Percentiles rank a stretch among this genome's conserved stretches.
phyloP scores from a whole-genome alignment of 1,140 invertebrate species.

The Plutomurus gul region DNA sequence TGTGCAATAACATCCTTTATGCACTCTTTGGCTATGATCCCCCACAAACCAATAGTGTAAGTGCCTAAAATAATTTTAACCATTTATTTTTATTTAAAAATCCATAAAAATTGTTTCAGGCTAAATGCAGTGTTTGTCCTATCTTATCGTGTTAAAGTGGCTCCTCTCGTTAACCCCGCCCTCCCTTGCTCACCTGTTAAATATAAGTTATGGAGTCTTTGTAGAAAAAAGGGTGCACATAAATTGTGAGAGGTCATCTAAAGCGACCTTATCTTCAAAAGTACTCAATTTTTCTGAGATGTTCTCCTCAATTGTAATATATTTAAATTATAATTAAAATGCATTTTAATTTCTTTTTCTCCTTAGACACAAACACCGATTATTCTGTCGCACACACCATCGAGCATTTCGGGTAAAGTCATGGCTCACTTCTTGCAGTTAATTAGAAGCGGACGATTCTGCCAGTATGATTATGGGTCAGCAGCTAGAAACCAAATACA shows the following conservation, averaged over 20 bases:
- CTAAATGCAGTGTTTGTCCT: too few species aligned
- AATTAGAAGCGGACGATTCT: conserved; percentile 53
- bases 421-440: conserved; percentile 55
- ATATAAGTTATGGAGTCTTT: too few species aligned
- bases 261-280: too few species aligned
- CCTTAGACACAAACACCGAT: conserved; percentile 60
- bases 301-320: too few species aligned
- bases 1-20: background rate
- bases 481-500: conserved; percentile 37
- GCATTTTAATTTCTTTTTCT: conserved; percentile 21
- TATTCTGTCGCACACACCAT: conserved; percentile 47
- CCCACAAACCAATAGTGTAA: background rate
- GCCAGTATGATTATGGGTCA: conserved; percentile 38
- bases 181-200: too few species aligned
- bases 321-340: background rate
- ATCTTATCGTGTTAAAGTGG: too few species aligned
- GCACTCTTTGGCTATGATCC: background rate
- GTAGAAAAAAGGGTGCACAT: too few species aligned
- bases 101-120: too few species aligned
- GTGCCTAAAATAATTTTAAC: background rate
- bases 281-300: too few species aligned
- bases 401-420: conserved; percentile 42
- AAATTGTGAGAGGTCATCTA: too few species aligned
- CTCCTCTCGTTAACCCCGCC: too few species aligned
- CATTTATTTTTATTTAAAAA: too few species aligned